A percentile compares a stretch with the other conserved stretches of the same genome.
These are phyloP conservation scores for Lapara coniferarum DNA, from an alignment of 2,888 invertebrate species.

Conservation along the genomic window DNA sequence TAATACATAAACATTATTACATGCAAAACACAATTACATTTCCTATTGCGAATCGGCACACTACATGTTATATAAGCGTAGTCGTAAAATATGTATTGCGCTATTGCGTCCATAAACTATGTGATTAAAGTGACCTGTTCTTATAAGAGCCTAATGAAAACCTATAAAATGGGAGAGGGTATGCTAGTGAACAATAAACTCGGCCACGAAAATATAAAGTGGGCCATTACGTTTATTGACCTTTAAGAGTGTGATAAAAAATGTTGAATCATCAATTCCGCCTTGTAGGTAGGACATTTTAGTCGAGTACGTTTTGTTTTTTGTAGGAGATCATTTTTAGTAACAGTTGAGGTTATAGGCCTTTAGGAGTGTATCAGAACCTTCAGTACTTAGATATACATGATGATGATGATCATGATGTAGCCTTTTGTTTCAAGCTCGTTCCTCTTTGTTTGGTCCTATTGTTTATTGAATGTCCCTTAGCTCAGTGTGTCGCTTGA, in stretches of 20 bases:
- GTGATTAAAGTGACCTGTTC: slow-evolving; percentile 19
- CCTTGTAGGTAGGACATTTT: not conserved
- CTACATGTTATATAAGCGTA: not conserved
- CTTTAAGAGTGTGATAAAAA: slow-evolving; percentile 14
- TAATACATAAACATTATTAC: no score
- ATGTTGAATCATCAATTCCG: slow-evolving; percentile 9
- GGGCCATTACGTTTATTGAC: slow-evolving; percentile 23
- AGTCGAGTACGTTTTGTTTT: not conserved
- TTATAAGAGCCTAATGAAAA: slow-evolving; percentile 20
- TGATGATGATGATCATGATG: no score
- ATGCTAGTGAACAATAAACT: slow-evolving; percentile 21
- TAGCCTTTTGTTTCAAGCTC: no score
- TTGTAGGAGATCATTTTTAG: not conserved
- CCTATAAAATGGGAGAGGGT: slow-evolving; percentile 6
- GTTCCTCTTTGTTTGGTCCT: no score
- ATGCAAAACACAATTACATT: not conserved
- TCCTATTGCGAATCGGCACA: not conserved
- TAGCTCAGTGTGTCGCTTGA: no score
- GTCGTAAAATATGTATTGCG: slow-evolving; percentile 15
- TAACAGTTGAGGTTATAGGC: no score
- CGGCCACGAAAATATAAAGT: slow-evolving; percentile 19
- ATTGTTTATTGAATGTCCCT: no score
- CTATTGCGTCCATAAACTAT: slow-evolving; percentile 17
- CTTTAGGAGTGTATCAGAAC: no score
- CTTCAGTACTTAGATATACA: no score